phyloP scores from a whole-genome alignment of 2,797 vertebrate species.

The Rhincodon typus region DNA sequence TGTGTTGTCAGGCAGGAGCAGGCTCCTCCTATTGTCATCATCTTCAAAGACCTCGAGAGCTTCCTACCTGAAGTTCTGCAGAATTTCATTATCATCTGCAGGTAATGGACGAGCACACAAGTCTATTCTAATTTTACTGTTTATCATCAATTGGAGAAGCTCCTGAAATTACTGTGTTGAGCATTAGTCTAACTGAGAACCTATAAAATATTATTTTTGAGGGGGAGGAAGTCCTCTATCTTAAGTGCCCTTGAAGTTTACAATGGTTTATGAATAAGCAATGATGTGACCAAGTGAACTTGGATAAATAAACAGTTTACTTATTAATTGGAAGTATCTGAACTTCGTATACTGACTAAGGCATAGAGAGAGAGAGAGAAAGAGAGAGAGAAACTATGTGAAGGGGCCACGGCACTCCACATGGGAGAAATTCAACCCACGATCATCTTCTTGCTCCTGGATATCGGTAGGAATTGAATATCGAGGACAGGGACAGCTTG shows the following conservation, averaged over 20 bases:
- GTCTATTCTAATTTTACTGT: background rate
- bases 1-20: slow-evolving; percentile 49
- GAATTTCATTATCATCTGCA: slow-evolving; percentile 87
- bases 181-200: background rate
- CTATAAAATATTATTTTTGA: background rate
- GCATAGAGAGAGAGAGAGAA: background rate
- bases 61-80: slow-evolving; percentile 82
- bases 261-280: background rate
- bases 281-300: background rate
- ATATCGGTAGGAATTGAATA: background rate
- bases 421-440: background rate
- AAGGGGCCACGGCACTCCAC: background rate
- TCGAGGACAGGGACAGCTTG: background rate
- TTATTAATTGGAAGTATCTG: background rate
- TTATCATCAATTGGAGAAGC: background rate
- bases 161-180: background rate
- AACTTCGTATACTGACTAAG: background rate
- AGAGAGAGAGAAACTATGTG: background rate
- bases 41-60: slow-evolving; percentile 90
- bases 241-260: background rate
- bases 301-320: background rate
- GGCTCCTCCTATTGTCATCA: slow-evolving; percentile 75
- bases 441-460: background rate
- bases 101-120: slow-evolving; percentile 55
- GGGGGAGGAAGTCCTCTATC: too few relatives aligned